Conservation (phyloP, 2,797 vertebrate species). For the Halcyon smyrnensis region DNA sequence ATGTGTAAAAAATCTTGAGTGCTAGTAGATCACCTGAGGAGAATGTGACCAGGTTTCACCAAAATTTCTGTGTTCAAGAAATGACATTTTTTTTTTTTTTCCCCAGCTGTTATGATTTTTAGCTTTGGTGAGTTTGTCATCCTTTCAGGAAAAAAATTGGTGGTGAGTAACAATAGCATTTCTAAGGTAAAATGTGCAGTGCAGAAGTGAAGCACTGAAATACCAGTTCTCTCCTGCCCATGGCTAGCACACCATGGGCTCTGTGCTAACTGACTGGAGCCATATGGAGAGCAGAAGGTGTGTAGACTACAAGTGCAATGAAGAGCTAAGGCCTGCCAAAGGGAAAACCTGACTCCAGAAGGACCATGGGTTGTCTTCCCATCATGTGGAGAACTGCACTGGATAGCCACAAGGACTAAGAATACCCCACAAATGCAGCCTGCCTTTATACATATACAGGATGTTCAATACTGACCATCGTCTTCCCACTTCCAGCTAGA, state of each 20-base stretch:
- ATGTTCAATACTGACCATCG: background rate
- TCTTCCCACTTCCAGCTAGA: background rate
- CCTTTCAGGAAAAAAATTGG: background rate
- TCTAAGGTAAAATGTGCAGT: background rate
- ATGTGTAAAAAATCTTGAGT: background rate
- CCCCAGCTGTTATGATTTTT: background rate
- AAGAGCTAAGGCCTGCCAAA: background rate
- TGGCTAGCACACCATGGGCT: background rate
- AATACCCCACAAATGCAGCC: background rate
- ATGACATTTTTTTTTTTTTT: too few relatives aligned
- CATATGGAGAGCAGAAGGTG: background rate
- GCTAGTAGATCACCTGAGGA: background rate
- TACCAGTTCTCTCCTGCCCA: background rate
- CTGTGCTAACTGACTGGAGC: background rate
- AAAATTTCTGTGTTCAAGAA: background rate
- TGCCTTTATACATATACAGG: background rate
- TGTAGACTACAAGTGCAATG: background rate
- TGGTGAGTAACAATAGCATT: background rate
- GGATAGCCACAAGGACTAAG: background rate
- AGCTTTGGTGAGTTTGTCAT: background rate
- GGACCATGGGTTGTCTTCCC: background rate
- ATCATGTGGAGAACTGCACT: fast-evolving
- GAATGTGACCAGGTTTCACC: background rate
- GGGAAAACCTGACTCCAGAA: background rate
- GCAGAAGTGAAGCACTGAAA: background rate